Conservation (phyloP, 2,888 invertebrate species). For the Hirtodrosophila alboralis region DNA sequence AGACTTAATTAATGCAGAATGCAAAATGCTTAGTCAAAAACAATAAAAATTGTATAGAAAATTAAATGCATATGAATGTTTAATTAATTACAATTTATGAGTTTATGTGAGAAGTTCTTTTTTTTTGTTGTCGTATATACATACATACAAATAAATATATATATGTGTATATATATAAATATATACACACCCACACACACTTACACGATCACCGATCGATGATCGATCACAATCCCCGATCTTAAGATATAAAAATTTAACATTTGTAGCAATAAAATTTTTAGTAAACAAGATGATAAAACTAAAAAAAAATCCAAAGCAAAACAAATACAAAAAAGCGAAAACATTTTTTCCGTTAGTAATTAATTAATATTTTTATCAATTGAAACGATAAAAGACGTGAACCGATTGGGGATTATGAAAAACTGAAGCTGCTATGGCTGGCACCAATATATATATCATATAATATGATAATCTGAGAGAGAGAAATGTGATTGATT, state of each 20-base stretch:
- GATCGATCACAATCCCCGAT: constrained; percentile 33
- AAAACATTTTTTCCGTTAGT: constrained; percentile 45
- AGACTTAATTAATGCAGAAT: constrained; percentile 77
- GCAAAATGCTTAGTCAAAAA: constrained; percentile 76
- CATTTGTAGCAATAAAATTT: constrained; percentile 60
- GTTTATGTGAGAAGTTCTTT: constrained; percentile 54
- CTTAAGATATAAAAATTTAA: constrained; percentile 48
- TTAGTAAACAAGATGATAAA: constrained; percentile 47
- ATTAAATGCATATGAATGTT: constrained; percentile 71
- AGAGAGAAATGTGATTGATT: no score
- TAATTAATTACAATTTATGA: constrained; percentile 69
- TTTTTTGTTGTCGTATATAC: constrained; percentile 48
- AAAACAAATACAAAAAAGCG: constrained; percentile 5
- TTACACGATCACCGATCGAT: constrained; percentile 19
- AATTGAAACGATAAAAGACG: constrained; percentile 27
- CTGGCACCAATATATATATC: constrained; percentile 23
- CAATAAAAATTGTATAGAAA: constrained; percentile 74
- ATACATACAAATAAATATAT: constrained; percentile 12
- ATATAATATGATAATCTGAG: constrained; percentile 22
- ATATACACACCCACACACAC: constrained; percentile 20
- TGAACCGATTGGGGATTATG: constrained; percentile 19
- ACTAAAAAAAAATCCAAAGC: constrained; percentile 13
- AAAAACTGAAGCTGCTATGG: constrained; percentile 23
- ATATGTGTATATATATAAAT: constrained; percentile 33
- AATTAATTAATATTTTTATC: constrained; percentile 38